phyloP scores from a whole-genome alignment of 2,888 invertebrate species.

The Dynastes maya region DNA sequence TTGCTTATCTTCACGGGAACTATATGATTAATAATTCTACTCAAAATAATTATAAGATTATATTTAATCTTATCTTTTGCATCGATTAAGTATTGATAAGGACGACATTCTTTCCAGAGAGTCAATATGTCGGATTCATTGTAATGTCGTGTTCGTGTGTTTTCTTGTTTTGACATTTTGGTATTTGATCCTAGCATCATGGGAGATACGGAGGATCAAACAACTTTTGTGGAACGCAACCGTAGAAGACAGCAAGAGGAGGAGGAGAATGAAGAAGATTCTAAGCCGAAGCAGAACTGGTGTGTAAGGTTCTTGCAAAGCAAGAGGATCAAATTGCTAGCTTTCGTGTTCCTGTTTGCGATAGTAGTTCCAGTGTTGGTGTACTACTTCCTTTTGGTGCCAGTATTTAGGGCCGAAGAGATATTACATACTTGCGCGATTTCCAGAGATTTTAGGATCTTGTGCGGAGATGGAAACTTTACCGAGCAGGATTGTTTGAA shows the following conservation, averaged over 20 bases:
- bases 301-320: not conserved
- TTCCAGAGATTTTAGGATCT: constrained; percentile 58
- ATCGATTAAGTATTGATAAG: constrained; percentile 8
- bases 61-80: constrained; percentile 37
- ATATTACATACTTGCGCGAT: constrained; percentile 8
- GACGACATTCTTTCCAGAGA: constrained; percentile 2
- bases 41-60: not conserved
- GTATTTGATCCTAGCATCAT: not conserved
- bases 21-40: constrained; percentile 1
- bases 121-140: not conserved
- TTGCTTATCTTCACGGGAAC: constrained; percentile 6
- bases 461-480: constrained; percentile 63
- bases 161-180: not conserved
- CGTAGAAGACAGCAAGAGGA: not conserved
- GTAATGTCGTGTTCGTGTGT: not conserved
- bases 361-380: constrained; percentile 7
- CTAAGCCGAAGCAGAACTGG: not conserved
- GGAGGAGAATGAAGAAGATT: constrained; percentile 12
- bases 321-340: not conserved
- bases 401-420: not conserved
- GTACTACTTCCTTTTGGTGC: constrained; percentile 9
- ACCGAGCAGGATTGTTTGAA: constrained; percentile 52
- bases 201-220: not conserved
- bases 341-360: not conserved
- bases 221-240: constrained; percentile 23